Conservation (phyloP, 2,888 invertebrate genomes). For the Acanthosepion lycidas region DNA sequence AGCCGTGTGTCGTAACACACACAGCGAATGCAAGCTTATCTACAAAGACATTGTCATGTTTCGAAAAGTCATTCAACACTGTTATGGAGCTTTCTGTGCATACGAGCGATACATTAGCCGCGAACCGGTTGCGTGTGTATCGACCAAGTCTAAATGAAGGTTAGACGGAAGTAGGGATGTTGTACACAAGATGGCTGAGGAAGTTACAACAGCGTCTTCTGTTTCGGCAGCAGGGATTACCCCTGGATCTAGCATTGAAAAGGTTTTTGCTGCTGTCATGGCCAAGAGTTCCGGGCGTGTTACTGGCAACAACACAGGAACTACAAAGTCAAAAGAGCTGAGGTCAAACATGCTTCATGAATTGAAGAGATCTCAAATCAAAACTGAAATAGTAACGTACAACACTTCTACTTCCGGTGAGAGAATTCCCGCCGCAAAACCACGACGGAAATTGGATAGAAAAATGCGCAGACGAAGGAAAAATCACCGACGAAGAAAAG, state of each 20-base stretch:
- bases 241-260: background rate
- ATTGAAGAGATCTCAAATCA: background rate
- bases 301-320: background rate
- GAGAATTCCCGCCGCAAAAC: background rate
- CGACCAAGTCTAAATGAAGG: background rate
- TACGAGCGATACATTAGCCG: background rate
- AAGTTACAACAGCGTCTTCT: background rate
- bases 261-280: background rate
- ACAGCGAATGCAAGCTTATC: background rate
- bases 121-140: background rate
- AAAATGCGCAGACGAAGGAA: background rate
- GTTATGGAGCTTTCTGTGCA: background rate
- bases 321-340: background rate
- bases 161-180: background rate
- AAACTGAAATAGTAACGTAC: background rate
- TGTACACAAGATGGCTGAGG: background rate
- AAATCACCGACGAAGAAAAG: background rate
- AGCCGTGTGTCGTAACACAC: background rate
- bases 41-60: conserved; percentile 33
- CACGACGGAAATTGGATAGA: background rate
- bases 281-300: background rate
- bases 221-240: background rate
- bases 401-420: background rate
- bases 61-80: background rate
- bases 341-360: background rate